These are phyloP conservation scores for Dendropsophus ebraccatus DNA, from an alignment of 2,113 vertebrate species.

Conservation along the genomic window DNA sequence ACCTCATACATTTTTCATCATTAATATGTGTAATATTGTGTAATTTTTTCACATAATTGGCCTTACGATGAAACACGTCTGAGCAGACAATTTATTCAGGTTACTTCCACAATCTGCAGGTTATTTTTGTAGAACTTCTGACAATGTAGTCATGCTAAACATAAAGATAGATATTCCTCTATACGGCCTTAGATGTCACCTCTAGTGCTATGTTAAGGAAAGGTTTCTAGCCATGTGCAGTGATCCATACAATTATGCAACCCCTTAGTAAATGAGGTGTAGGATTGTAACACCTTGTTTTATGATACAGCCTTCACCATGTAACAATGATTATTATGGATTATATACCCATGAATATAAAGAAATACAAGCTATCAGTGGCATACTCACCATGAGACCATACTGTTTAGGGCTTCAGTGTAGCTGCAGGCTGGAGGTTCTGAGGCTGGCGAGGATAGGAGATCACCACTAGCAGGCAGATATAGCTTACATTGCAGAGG, in stretches of 20 bases:
- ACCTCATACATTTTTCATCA: too few relatives aligned
- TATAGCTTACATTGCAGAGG: constrained; percentile 64
- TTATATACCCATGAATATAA: not conserved
- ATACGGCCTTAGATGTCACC: not conserved
- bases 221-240: not conserved
- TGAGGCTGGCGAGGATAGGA: constrained; percentile 12
- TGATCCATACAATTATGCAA: not conserved
- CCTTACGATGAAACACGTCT: not conserved
- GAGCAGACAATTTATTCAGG: not conserved
- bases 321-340: not conserved
- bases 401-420: constrained; percentile 1
- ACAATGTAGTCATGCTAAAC: too few relatives aligned
- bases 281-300: not conserved
- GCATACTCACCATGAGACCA: constrained; percentile 50
- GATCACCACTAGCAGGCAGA: constrained; percentile 27
- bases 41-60: too few relatives aligned
- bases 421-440: constrained; percentile 37
- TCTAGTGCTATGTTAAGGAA: not conserved
- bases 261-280: not conserved
- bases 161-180: not conserved
- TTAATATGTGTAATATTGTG: not conserved
- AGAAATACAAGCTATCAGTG: not conserved
- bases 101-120: not conserved
- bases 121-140: not conserved
- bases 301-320: not conserved